Percentiles rank a stretch among this genome's conserved stretches.
These are phyloP conservation scores for Pristionchus exspectatus DNA, from an alignment of 2,888 invertebrate species.

Conservation along the genomic window DNA sequence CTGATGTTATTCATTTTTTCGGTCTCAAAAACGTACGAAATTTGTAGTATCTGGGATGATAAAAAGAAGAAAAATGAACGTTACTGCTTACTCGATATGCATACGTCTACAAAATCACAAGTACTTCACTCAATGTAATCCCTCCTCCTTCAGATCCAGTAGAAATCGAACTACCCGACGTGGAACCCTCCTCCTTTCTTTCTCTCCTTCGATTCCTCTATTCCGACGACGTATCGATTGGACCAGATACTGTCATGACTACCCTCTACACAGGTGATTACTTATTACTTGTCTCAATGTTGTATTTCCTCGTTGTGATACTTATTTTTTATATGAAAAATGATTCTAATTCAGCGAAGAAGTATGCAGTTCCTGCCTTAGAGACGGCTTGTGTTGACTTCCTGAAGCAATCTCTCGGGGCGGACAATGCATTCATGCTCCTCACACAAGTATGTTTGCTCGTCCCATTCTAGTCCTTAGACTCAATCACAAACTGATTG, in stretches of 20 bases:
- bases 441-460: slow-evolving; percentile 81
- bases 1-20: background rate
- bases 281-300: background rate
- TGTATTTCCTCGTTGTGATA: background rate
- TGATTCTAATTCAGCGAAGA: slow-evolving; percentile 84
- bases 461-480: background rate
- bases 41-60: background rate
- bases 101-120: background rate
- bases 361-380: slow-evolving; percentile 89
- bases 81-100: background rate
- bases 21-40: background rate
- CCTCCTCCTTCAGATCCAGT: slow-evolving; percentile 78
- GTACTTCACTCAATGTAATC: background rate
- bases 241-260: slow-evolving; percentile 90
- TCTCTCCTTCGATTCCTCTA: slow-evolving; percentile 86
- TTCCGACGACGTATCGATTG: slow-evolving; percentile 89
- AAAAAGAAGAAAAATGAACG: background rate
- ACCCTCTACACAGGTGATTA: slow-evolving; percentile 86
- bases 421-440: slow-evolving; percentile 90
- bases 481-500: too few species aligned
- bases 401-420: slow-evolving; percentile 86
- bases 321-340: background rate
- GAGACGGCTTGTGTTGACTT: slow-evolving; percentile 91
- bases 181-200: slow-evolving; percentile 89
- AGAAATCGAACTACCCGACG: slow-evolving; percentile 89